Evolutionary conservation across 2,113 vertebrate genomes (phyloP), one percentile per base, ranked within the genome.

Genomic region (Pelodiscus sinensis): DNA sequence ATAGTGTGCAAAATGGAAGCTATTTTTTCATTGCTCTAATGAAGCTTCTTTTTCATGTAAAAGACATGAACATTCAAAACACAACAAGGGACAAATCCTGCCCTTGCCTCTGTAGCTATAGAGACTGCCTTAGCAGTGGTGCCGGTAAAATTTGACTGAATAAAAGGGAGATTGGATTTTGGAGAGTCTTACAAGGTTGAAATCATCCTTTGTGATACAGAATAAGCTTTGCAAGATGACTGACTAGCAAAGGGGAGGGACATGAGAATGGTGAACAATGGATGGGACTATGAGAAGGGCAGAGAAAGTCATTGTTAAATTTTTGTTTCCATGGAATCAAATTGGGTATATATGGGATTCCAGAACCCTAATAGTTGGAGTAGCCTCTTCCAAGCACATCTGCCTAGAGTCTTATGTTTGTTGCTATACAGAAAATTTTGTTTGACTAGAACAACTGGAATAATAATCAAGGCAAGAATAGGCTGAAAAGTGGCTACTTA

Each of bases 121-220:
- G 88, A 81, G 79, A n/a, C 51, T 1, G 7, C 3, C 75, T 21
- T 60, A n/a, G 31, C 14, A 88, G 35, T 50, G 79, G 81, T 29
- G 25, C 1, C 19, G 31, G 2, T 4, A 2, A 44, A 22, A 25
- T 44, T 21, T 7, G 10, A 44, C 21, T 24, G 73, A 22, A 44
- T 22, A 50, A 44, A 75, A 25, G 22, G 19, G 38, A 75, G 73
- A 44, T 22, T 81, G 3, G 27, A 56, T 56, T 73, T 52, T 60
- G 1, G 2, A 3, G 2, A 1, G 6, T 35, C 29, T 54, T 3
- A 38, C 13, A 13, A 6, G 31, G 1, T 3, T 68, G 4, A 55
- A 62, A 56, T 38, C 24, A 38, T 16, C n/a, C 38, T 18, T 10
- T 75, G 22, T 27, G 71, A 19, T 4, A 81, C 18, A 79, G 11